A percentile compares a stretch with the other conserved stretches of the same genome.
Evolutionary conservation across 2,888 invertebrate species (phyloP).

Genomic region (Agrochola macilenta): DNA sequence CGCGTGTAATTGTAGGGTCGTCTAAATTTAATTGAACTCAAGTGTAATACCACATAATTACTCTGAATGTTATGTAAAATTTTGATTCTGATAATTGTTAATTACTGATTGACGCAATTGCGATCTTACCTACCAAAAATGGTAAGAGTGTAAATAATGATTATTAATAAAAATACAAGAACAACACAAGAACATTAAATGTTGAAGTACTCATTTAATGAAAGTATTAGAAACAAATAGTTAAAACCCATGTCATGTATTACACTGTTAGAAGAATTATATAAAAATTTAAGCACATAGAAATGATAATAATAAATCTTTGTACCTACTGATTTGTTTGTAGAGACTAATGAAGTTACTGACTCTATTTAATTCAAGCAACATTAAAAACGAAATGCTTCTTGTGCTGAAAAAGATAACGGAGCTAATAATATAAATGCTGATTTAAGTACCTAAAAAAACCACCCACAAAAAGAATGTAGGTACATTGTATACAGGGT

Average conservation of each 20-base stretch:
- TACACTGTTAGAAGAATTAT: neutral
- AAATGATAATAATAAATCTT: neutral
- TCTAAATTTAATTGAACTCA: constrained; percentile 44
- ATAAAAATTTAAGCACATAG: neutral
- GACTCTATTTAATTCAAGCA: neutral
- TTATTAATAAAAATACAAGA: neutral
- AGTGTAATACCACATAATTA: constrained; percentile 47
- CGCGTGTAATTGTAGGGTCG: constrained; percentile 47
- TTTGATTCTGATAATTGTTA: constrained; percentile 12
- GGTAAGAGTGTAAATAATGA: neutral
- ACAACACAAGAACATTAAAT: neutral
- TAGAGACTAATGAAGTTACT: neutral
- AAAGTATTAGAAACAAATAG: neutral
- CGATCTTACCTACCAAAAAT: neutral
- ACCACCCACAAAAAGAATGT: no score
- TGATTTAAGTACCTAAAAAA: no score
- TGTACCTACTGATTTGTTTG: constrained; percentile 2
- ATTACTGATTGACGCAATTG: neutral
- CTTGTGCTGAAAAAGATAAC: neutral
- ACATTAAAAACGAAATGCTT: no score
- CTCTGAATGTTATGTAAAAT: constrained; percentile 51
- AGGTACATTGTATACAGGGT: no score
- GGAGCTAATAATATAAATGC: neutral
- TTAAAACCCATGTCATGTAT: neutral
- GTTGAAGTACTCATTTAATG: neutral